Evolutionary conservation across 2,888 invertebrate genomes (phyloP), one percentile per base, ranked within the genome.

Genomic region (Harmothoe impar): DNA sequence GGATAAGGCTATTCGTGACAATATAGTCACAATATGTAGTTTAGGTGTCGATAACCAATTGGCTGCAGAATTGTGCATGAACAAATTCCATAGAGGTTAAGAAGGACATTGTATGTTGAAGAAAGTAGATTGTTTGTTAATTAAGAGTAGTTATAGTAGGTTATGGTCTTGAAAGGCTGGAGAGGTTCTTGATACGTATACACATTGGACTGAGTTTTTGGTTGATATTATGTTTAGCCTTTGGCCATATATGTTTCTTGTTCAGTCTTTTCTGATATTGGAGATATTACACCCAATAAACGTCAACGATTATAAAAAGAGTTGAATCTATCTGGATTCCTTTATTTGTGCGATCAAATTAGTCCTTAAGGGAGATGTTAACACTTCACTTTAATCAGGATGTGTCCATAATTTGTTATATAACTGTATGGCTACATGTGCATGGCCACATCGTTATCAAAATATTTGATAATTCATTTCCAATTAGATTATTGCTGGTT

Each of bases 201-300:
- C 10, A 43, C 43, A 43, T 3, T 43, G 43, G 10, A 43, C 43
- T 43, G 43, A 43, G 43, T 43, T 43, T 43, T 43, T 43, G 43
- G 43, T 72, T 72, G 31, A 72, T 29, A 29, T 7, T 25, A 25
- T 29, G 25, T 72, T 29, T 15, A 25, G 25, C 31, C 3, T 29
- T 29, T 29, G 29, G 29, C 17, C 72, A 25, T n/a, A n/a, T 68
- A 17, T 15, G 72, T 72, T 72, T 25, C 15, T 72, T 72, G 72
- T 72, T n/a, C 72, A 72, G 3, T 15, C 29, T 72, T 72, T 25
- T 5, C 72, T 72, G 72, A 15, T n/a, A 7, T 72, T 5, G 29
- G 31, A 72, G 72, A 72, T 29, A 72, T 72, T 72, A 72, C 72
- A 72, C 72, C 72, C 0, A 72, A 72, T 72, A 72, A 72, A 72